These are phyloP conservation scores for Thecophora atra DNA, from an alignment of 2,888 invertebrate genomes.

Conservation along the genomic window DNA sequence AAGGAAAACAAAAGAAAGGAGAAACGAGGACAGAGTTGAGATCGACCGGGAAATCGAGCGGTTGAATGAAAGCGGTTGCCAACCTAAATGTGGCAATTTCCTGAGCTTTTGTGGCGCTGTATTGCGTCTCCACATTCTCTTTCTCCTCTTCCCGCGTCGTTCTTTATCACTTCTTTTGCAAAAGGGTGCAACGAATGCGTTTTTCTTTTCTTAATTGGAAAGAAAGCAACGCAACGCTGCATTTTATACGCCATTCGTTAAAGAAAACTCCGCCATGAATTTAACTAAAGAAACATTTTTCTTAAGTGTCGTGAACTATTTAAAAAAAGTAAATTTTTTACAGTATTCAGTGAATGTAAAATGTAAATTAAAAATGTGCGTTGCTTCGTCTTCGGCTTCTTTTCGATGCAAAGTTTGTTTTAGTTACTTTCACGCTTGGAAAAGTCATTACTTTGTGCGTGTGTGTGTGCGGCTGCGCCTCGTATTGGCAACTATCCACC, in stretches of 20 bases:
- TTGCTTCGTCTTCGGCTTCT: not conserved
- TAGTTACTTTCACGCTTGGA: constrained; percentile 1
- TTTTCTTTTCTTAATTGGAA: not conserved
- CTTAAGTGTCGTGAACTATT: too few relatives aligned
- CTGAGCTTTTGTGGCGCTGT: not conserved
- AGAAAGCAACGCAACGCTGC: not conserved
- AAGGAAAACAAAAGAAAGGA: not conserved
- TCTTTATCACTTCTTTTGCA: not conserved
- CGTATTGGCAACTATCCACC: not conserved
- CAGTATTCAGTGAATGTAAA: not conserved
- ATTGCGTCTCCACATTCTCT: not conserved
- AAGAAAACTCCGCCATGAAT: constrained; percentile 3
- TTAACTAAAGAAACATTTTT: too few relatives aligned
- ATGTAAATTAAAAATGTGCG: not conserved
- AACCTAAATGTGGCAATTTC: constrained; percentile 20
- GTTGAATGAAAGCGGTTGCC: constrained; percentile 19
- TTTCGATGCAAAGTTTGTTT: not conserved
- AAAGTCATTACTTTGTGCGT: constrained; percentile 17
- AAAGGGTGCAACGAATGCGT: constrained; percentile 7
- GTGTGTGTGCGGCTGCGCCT: constrained; percentile 9
- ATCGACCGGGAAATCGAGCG: not conserved
- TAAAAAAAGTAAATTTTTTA: not conserved
- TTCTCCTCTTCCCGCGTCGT: not conserved
- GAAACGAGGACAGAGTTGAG: not conserved
- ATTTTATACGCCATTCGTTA: constrained; percentile 4